phyloP scores from a whole-genome alignment of 2,888 invertebrate species.

The Coronaproctus castanopsis region DNA sequence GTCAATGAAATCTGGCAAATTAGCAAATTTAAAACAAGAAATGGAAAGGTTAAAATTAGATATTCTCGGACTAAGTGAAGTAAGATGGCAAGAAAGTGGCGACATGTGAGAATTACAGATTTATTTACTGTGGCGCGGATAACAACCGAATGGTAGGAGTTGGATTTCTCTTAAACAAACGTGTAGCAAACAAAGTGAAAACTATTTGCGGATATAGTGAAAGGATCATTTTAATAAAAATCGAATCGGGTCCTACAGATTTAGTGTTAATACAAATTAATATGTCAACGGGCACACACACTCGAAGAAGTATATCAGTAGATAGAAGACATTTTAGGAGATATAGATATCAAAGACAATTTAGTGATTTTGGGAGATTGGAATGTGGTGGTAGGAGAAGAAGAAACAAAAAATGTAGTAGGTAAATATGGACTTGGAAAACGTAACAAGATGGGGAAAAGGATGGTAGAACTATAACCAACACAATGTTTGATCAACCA shows the following conservation, averaged over 20 bases:
- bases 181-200: not conserved
- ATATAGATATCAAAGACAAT: not conserved
- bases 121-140: not conserved
- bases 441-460: not conserved
- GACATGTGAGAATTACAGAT: not conserved
- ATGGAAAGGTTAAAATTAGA: too few species aligned
- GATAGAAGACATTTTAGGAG: not conserved
- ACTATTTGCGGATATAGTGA: too few species aligned
- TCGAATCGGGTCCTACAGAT: not conserved
- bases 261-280: not conserved
- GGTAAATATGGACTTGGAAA: not conserved
- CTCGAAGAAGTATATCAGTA: not conserved
- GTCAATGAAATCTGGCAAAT: too few species aligned
- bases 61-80: too few species aligned
- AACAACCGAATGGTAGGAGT: not conserved
- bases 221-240: not conserved
- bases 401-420: not conserved
- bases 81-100: too few species aligned
- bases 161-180: not conserved
- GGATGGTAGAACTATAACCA: not conserved
- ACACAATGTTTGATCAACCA: not conserved
- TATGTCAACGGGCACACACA: not conserved
- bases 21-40: too few species aligned
- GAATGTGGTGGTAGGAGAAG: not conserved
- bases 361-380: not conserved